A percentile compares a stretch with the other conserved stretches of the same genome.
Evolutionary conservation across 2,113 vertebrate species (phyloP).

Genomic region (Columba janthina): DNA sequence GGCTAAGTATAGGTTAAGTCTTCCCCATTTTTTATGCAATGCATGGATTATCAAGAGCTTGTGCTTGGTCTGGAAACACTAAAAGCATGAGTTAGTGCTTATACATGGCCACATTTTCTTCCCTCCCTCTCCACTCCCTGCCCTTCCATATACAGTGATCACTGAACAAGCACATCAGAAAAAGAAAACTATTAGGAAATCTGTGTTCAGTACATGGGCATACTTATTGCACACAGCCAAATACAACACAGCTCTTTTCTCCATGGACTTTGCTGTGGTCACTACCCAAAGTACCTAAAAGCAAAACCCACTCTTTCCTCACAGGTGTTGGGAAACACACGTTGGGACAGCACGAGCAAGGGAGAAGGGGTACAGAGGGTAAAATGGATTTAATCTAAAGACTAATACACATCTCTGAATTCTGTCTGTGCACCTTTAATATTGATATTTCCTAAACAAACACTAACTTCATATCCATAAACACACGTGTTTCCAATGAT

Average conservation of each 20-base stretch:
- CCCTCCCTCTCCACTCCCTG: background rate
- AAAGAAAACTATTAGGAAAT: background rate
- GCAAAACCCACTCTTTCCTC: background rate
- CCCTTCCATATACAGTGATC: background rate
- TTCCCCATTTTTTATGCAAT: background rate
- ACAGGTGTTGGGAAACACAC: background rate
- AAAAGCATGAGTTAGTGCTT: background rate
- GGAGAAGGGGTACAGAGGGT: background rate
- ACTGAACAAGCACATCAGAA: background rate
- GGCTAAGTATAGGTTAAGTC: background rate
- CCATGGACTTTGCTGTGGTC: background rate
- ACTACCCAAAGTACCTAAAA: background rate
- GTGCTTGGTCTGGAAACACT: background rate
- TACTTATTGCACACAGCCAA: background rate
- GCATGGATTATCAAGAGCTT: background rate
- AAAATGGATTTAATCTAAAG: background rate
- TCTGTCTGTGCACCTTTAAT: background rate
- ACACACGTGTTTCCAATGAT: accelerated
- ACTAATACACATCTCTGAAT: background rate
- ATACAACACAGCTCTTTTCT: background rate
- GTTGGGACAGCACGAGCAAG: accelerated
- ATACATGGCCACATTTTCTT: background rate
- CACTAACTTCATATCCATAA: background rate
- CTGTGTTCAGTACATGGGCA: background rate
- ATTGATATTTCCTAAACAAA: background rate